Conservation (phyloP, 2,797 vertebrate genomes). For the Sitta carolinensis region DNA sequence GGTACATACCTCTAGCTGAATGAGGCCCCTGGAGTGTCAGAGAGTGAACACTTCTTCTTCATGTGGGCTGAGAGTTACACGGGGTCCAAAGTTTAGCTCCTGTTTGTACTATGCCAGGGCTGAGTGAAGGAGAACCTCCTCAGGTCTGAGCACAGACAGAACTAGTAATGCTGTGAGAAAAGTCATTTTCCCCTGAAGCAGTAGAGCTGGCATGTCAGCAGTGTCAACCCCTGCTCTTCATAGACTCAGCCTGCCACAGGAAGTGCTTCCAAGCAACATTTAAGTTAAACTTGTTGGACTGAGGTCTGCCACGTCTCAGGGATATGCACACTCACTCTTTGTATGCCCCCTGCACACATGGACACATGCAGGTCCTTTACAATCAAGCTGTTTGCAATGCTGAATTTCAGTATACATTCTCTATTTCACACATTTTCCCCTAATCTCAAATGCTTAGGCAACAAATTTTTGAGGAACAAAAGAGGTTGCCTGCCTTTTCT, state of each 20-base stretch:
- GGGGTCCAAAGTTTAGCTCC: neutral
- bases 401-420: neutral
- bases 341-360: fast-evolving
- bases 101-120: neutral
- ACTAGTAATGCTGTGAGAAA: neutral
- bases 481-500: neutral
- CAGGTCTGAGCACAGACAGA: neutral
- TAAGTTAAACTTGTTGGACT: neutral
- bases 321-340: neutral
- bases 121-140: neutral
- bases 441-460: neutral
- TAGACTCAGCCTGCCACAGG: neutral
- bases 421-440: neutral
- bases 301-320: neutral
- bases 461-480: neutral
- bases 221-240: neutral
- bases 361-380: neutral
- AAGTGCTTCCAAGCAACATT: neutral
- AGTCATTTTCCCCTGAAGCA: neutral
- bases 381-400: neutral
- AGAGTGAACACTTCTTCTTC: neutral
- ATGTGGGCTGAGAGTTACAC: neutral
- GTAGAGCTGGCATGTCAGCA: neutral
- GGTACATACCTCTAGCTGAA: neutral
- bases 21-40: neutral